Evolutionary conservation across 2,888 invertebrate species (phyloP).

Genomic region (Tetramorium bicarinatum): DNA sequence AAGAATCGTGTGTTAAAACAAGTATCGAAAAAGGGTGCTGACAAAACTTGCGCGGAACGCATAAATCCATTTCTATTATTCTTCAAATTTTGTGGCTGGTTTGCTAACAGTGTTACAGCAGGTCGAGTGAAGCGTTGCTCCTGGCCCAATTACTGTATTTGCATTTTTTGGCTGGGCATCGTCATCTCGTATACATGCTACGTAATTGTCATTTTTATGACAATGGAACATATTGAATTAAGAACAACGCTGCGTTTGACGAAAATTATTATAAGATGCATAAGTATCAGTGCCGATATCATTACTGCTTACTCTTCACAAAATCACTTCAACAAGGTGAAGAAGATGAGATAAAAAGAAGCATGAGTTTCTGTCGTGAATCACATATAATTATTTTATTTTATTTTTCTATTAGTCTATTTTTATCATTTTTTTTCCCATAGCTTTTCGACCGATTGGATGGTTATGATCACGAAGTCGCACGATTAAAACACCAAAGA

Average conservation of each 20-base stretch:
- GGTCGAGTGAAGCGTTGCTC: conserved; percentile 12
- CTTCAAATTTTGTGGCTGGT: conserved; percentile 27
- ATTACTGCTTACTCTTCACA: conserved; percentile 21
- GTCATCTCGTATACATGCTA: background rate
- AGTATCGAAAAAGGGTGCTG: background rate
- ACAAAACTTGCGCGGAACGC: background rate
- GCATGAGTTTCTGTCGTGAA: background rate
- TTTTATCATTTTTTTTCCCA: background rate
- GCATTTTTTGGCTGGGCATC: conserved; percentile 2
- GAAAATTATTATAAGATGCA: background rate
- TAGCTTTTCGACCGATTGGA: conserved; percentile 33
- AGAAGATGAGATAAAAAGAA: background rate
- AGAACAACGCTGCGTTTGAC: background rate
- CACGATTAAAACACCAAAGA: conserved; percentile 11
- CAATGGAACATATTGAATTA: background rate
- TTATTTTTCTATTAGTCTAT: background rate
- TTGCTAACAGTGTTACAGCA: conserved; percentile 1
- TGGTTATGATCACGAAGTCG: background rate
- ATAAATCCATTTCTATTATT: conserved; percentile 13
- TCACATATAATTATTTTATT: background rate
- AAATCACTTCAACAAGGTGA: conserved; percentile 27
- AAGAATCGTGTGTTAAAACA: conserved; percentile 8
- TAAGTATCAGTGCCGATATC: background rate
- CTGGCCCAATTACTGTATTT: background rate
- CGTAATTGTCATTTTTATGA: no score